Base-by-base conservation (phyloP, 2,888 invertebrate species). In the Chaitophorus viminalis region DNA sequence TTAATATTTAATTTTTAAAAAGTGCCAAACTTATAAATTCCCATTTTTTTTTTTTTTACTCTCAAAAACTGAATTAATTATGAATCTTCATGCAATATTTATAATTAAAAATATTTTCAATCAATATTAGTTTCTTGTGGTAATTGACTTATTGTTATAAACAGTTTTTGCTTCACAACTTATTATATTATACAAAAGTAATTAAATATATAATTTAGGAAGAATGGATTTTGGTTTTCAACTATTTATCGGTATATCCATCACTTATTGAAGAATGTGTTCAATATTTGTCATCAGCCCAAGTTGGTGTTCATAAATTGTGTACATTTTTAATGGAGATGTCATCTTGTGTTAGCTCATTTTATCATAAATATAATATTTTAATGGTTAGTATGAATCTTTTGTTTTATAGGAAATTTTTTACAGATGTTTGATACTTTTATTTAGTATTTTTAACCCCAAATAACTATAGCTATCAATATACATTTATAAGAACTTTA, bases 141-240 rank as follows among this genome's bases (percentile, higher is more conserved):
- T n/a, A n/a, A n/a, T n/a, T n/a, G n/a, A 11, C 14, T 46, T 46
- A 14, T 21, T 60, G 25, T 21, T 60, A 25, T 60, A 60, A 60
- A 25, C 60, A 21, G 60, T 60, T 60, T 60, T 1, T 60, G 25
- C 60, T 60, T 21, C 6, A 60, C 60, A 60, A 54, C 0, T 18
- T 54, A 21, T 2, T 54, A 18, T 60, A 60, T 60, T 21, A 21
- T 52, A 31, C 17, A 46, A 17, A 65, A 82, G 36, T 83, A 76
- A 87, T 29, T 89, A 87, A 11, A 46, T 90, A 86, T 89, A 89
- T 90, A 90, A 90, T 92, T 31, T 91, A 96, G 95, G 95, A 95
- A 90, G 96, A 96, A 92, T 96, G 96, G 96, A 93, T 93, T 89
- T 91, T 96, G 6, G 91, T 95, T 74, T 95, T 93, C 90, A 94